Base-by-base conservation (phyloP, 2,797 vertebrate species). In the Anniella stebbinsi region DNA sequence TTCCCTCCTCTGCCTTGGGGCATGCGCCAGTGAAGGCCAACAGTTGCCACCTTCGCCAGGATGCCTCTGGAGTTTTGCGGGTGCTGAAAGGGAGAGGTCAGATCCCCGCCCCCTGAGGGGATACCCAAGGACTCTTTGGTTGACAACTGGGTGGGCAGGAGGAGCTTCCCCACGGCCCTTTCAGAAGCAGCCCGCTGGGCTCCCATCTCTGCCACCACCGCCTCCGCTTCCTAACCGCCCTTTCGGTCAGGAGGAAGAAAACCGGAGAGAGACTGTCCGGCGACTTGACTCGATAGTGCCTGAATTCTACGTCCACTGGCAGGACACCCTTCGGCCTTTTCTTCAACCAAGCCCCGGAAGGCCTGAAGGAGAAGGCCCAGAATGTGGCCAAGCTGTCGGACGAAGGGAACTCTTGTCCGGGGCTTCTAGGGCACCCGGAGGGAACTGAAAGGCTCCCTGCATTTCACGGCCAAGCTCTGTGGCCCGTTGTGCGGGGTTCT, bases 261-360 rank as follows among this genome's bases (percentile, higher is more conserved):
- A 63, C 57, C 73, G 54, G 57, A 76, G 60, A 21, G 63, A 45
- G 41, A 48, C 66, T 3, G 21, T 45, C 41, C 38, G 4, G 17
- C 10, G 6, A 86, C 54, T 33, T 45, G 30, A 30, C 21, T 23
- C 11, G 4, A n/a, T 18, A 36, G 51, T 23, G 1, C 66, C 36
- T 1, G 0, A 4, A n/a, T 84, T 84, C 41, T 21, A 57, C 89
- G 92, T 89, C 75, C 45, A 13, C 4, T 67, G 90, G 76, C 86
- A 86, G 73, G 54, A 75, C 86, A 86, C 87, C 88, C 88, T 87
- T 84, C 93, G 84, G 88, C 75, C 17, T 88, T 94, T 33, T 77
- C 80, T 76, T 84, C 78, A 93, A 28, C 57, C 25, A 75, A 45
- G 78, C 51, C 80, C 86, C 89, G 90, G n/a, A 80, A 38, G 87